Conservation (phyloP, 2,797 vertebrate genomes). For the Pitangus sulphuratus region DNA sequence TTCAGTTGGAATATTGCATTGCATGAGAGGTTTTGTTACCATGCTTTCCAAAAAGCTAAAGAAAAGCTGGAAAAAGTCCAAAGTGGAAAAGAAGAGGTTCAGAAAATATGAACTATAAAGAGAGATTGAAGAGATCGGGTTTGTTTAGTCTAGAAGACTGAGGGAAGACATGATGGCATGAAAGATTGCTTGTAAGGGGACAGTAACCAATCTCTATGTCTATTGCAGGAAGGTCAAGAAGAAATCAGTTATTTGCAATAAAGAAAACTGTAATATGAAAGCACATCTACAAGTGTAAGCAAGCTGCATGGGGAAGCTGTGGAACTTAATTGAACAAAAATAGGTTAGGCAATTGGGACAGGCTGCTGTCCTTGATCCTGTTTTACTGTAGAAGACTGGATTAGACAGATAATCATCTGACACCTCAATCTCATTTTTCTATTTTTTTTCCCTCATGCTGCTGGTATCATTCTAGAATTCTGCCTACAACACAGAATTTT, state of each 20-base stretch:
- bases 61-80: background rate
- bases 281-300: background rate
- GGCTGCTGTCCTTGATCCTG: background rate
- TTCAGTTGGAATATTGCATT: background rate
- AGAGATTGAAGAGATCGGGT: background rate
- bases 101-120: background rate
- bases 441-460: background rate
- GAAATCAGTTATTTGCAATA: background rate
- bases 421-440: background rate
- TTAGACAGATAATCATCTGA: background rate
- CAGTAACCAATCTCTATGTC: background rate
- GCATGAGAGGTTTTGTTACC: background rate
- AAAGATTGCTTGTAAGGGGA: background rate
- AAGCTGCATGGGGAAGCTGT: background rate
- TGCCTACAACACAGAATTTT: background rate
- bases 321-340: background rate
- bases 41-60: background rate
- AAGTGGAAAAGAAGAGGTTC: background rate
- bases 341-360: background rate
- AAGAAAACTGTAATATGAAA: background rate
- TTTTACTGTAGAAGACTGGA: background rate
- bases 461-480: background rate
- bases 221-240: background rate
- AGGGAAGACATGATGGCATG: background rate
- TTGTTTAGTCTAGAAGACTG: slow-evolving; percentile 27